Conservation (phyloP, 2,113 vertebrate species). For the Calonectris borealis region DNA sequence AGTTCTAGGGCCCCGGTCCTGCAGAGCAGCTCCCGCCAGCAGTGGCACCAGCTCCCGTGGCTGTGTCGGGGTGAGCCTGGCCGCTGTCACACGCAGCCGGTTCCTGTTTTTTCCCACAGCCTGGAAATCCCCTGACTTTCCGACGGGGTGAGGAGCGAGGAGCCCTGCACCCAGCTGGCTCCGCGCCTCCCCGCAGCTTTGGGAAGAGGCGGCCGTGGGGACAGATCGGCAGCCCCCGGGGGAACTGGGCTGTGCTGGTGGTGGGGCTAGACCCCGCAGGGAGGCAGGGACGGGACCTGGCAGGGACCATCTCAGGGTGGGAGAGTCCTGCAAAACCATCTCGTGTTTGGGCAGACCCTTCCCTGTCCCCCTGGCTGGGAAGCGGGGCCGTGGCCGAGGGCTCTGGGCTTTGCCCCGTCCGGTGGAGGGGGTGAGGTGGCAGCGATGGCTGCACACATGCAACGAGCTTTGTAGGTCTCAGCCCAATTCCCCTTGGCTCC, state of each 20-base stretch:
- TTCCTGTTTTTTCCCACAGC: conserved; percentile 34
- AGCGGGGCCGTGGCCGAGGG: fast-evolving
- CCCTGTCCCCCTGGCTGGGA: neutral
- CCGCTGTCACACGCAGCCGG: fast-evolving
- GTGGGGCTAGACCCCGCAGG: neutral
- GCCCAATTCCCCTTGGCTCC: fast-evolving
- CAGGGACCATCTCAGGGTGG: neutral
- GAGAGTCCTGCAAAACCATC: neutral
- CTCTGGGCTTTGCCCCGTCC: too few species aligned
- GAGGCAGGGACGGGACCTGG: neutral
- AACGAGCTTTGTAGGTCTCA: neutral
- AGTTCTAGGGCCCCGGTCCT: neutral
- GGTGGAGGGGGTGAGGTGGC: neutral
- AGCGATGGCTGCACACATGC: fast-evolving
- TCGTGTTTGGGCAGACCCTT: neutral
- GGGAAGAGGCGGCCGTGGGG: neutral
- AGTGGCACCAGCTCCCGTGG: neutral
- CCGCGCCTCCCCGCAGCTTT: fast-evolving
- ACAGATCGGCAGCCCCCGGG: neutral
- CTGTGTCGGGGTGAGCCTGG: fast-evolving
- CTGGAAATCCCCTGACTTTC: conserved; percentile 58
- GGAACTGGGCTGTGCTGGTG: neutral
- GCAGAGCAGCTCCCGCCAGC: neutral
- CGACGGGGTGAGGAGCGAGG: neutral
- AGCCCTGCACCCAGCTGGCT: neutral